Evolutionary conservation across 2,888 invertebrate species (phyloP), one percentile per base, ranked within the genome.

Genomic region (Harpagoxenus sublaevis): DNA sequence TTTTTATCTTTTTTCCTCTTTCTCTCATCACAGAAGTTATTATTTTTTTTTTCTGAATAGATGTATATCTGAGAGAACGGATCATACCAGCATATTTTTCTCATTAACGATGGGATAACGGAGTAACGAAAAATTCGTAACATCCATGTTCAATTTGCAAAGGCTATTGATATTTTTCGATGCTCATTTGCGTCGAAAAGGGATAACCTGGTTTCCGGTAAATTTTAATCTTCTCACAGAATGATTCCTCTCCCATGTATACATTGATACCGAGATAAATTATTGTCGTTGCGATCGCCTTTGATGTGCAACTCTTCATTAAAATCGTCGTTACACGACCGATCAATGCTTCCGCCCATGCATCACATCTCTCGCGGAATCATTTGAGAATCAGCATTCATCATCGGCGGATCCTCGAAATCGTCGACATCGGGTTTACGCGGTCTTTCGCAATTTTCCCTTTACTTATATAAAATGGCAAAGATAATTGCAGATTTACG

Each of bases 351-450:
- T 81, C 12, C 28, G 73, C 15, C 57, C 8, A 31, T 28, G 23
- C 57, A 45, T 42, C 28, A 51, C 55, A 35, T 78, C 62, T 75
- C 35, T 51, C 23, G 39, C 55, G 70, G 74, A 71, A 85, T 66
- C 42, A 48, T 45, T 79, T 84, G 89, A 87, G 89, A 89, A 88
- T 89, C 89, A 86, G 88, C 71, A 65, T 68, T 73, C 12, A 53
- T 45, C 6, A 51, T 82, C n/a, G 42, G 18, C 28, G 28, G 8
- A 12, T 4, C 28, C 15, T 73, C 18, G 35, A 57, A 70, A 79
- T 70, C 6, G 23, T 51, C 18, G 31, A 62, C 3, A 39, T 15
- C 31, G 12, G 1, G 45, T 73, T 55, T 10, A 55, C n/a, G 4
- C 8, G 45, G 31, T 3, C 0, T 35, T 71, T 48, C n/a, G 62